Conservation (phyloP, 2,113 vertebrate genomes). For the Sula dactylatra region DNA sequence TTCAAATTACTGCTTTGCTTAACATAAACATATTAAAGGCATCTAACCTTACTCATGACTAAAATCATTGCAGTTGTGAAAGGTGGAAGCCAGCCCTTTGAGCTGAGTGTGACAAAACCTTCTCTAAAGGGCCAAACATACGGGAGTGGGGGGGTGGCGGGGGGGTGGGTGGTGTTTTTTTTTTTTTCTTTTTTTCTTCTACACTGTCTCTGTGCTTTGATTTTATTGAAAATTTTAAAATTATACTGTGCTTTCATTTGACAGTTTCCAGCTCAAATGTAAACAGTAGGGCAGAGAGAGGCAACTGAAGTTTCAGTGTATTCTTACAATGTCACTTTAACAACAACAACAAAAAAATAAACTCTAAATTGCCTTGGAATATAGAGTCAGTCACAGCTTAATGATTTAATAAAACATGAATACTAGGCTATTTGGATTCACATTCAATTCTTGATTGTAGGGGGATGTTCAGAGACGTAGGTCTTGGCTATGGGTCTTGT, state of each 20-base stretch:
- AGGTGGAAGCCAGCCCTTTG: background rate
- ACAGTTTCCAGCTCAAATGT: background rate
- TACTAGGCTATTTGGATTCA: background rate
- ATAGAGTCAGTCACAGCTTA: background rate
- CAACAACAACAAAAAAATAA: background rate
- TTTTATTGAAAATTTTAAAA: background rate
- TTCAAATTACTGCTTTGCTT: background rate
- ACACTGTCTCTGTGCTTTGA: background rate
- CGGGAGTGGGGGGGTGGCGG: fast-evolving
- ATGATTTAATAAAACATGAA: background rate
- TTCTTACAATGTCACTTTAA: background rate
- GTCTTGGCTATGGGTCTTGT: background rate
- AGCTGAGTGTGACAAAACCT: background rate
- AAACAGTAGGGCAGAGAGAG: background rate
- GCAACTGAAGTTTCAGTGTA: background rate
- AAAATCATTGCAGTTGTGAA: background rate
- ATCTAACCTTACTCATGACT: background rate
- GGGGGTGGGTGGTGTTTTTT: fast-evolving
- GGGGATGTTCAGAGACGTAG: background rate
- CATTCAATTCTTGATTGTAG: background rate
- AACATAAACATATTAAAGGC: background rate
- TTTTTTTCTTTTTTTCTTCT: background rate
- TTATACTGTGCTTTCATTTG: background rate
- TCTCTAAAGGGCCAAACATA: background rate
- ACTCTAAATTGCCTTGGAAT: background rate